Evolutionary conservation across 2,113 vertebrate genomes (phyloP), one percentile per base, ranked within the genome.

Genomic region (Pterophyllum scalare): DNA sequence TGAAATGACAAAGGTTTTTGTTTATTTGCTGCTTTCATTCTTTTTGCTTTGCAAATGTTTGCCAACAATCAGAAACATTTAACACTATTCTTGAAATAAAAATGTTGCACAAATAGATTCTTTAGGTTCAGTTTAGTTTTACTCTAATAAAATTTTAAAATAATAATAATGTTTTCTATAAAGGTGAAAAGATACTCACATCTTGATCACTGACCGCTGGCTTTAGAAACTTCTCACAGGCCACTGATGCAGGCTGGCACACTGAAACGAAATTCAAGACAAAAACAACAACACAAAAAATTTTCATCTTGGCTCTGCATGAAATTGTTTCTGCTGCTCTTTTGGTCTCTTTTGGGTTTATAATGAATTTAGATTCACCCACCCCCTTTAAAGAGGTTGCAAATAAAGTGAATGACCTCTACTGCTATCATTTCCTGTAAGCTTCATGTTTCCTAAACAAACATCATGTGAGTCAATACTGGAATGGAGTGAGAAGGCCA

Each of bases 241-340:
- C 46, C 77, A 90, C 14, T 1, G 83, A 11, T 2, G 80, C 78
- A 67, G 77, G 1, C 57, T 77, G 70, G 40, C 89, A 81, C 78
- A 79, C 81, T 40, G 86, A 72, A 67, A 26, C 28, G 57, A 88
- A 70, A 74, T 76, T 84, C 49, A 88, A 40, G 58, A 80, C 13
- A 56, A 83, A 40, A 60, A 58, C n/a, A 56, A 24, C 38, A 20
- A 82, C 35, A 56, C 56, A 86, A 70, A 83, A 49, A 17, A 40
- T 56, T 70, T 77, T 88, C 81, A 90, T 90, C 6, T 1, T 83
- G 61, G n/a, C 33, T 58, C 2, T 24, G 67, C 54, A 33, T 67
- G 22, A 49, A 14, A 19, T 67, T 7, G 24, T 24, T 49, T 67
- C 14, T 46, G 22, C 3, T 67, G 38, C 17, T 3, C 17, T 22